Evolutionary conservation across 2,113 vertebrate genomes (phyloP), one percentile per base, ranked within the genome.

Genomic region (Oriolus oriolus): DNA sequence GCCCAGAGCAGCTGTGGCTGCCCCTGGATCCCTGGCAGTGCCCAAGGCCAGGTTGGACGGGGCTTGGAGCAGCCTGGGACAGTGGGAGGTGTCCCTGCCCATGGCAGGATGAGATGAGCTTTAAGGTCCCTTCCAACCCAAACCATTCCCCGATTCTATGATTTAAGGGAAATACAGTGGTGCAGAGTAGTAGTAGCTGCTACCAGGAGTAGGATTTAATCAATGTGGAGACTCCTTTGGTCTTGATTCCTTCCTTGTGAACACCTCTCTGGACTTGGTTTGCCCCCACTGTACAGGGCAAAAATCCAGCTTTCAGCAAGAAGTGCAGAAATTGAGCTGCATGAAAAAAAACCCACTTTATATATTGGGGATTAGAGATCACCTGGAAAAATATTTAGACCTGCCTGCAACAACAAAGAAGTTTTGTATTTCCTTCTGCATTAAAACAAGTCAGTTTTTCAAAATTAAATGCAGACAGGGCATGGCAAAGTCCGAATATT

Each of bases 51-150:
- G 39, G 45, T 0, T 89, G 78, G 84, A 37, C 1, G 2, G 22
- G 53, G 17, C 14, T 57, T 0, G 53, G 54, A 83, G 20, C 21
- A n/a, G 0, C 39, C 39, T 82, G 87, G 61, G n/a, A 14, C 1
- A 22, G 53, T 75, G 61, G 87, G 0, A 60, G 30, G 24, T 8
- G 69, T 75, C 61, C 28, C 53, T 82, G 45, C 27, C 61, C 61
- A 53, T 60, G 78, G 69, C 45, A 53, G 39, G 9, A 35, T 13
- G 2, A 0, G 6, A 49, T 41, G 26, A 35, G 3, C 0, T 61
- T 69, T 42, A 49, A 75, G 8, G 14, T 83, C 21, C 11, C 9
- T 61, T 54, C 47, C 41, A 26, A 2, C 21, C 35, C 12, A 3
- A 54, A 23, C 6, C 12, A 35, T 49, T 69, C 41, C 2, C 16